phyloP scores from a whole-genome alignment of 2,797 vertebrate species.

The Poeciliopsis paucimaculata region DNA sequence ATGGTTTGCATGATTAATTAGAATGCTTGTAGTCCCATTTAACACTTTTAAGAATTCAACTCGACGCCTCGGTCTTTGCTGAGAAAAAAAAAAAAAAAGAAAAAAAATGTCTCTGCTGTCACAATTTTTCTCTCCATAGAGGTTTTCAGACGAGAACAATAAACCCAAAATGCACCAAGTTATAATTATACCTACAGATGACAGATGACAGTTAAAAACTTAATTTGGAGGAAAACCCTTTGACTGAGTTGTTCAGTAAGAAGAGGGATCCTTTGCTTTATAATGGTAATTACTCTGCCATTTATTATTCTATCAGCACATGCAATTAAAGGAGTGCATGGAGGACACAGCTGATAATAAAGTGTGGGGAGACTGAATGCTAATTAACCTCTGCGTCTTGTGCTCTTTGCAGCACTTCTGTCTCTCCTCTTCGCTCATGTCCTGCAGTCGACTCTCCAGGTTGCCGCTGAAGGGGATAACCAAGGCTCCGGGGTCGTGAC shows the following conservation, averaged over 20 bases:
- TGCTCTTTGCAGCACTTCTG: conserved; percentile 92
- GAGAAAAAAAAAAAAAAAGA: conserved; percentile 18
- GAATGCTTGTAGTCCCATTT: conserved; percentile 81
- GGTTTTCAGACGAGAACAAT: conserved; percentile 90
- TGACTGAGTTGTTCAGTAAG: conserved; percentile 99
- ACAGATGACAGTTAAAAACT: conserved; percentile 99
- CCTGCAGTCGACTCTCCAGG: conserved; percentile 91
- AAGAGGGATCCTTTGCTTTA: conserved; percentile 99
- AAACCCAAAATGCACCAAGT: conserved; percentile 96
- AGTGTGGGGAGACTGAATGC: conserved; percentile 98
- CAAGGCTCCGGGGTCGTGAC: conserved; percentile 90
- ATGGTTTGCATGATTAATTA: conserved; percentile 82
- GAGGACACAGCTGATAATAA: conserved; percentile 99
- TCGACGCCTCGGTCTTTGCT: conserved; percentile 68
- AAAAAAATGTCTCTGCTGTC: conserved; percentile 75
- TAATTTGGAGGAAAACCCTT: conserved; percentile 99
- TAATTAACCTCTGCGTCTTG: conserved; percentile 99
- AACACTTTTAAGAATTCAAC: conserved; percentile 82
- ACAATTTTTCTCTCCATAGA: conserved; percentile 83
- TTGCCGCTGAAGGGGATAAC: conserved; percentile 93
- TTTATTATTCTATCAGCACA: conserved; percentile 99
- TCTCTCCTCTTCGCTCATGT: conserved; percentile 89
- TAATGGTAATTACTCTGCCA: conserved; percentile 99
- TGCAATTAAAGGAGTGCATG: conserved; percentile 99
- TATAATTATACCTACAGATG: conserved; percentile 99